Evolutionary conservation across 2,113 vertebrate genomes (phyloP).

Genomic region (Cavia porcellus): DNA sequence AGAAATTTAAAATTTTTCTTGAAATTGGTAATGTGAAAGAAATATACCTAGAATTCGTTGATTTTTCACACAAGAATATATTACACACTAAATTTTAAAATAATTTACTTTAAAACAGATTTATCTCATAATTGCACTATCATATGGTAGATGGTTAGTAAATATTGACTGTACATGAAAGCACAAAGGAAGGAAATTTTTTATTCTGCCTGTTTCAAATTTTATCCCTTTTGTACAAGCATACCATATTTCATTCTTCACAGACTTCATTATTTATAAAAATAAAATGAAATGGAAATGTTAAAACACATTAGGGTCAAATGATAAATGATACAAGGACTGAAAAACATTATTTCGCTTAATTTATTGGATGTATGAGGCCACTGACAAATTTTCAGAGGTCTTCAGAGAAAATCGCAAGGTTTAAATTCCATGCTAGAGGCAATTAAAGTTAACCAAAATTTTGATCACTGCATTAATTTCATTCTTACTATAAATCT

Average conservation of each 20-base stretch:
- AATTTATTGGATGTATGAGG: not conserved
- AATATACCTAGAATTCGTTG: not conserved
- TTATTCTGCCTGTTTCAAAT: not conserved
- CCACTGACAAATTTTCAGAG: not conserved
- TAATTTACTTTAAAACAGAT: not conserved
- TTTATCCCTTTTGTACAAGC: not conserved
- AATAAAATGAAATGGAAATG: not conserved
- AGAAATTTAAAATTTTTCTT: not conserved
- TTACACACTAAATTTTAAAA: not conserved
- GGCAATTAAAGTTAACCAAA: not conserved
- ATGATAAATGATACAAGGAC: not conserved
- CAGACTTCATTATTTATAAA: not conserved
- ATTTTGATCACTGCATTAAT: not conserved
- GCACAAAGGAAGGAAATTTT: not conserved
- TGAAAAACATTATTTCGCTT: not conserved
- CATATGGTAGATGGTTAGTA: not conserved
- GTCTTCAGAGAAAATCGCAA: not conserved
- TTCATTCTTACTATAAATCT: not conserved
- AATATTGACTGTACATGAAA: not conserved
- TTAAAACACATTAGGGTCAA: not conserved
- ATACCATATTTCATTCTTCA: not conserved
- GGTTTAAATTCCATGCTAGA: not conserved
- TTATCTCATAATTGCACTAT: not conserved
- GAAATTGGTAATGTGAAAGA: not conserved
- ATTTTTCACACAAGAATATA: not conserved